phyloP scores from a whole-genome alignment of 2,113 vertebrate species.

The Catharus fuscescens region DNA sequence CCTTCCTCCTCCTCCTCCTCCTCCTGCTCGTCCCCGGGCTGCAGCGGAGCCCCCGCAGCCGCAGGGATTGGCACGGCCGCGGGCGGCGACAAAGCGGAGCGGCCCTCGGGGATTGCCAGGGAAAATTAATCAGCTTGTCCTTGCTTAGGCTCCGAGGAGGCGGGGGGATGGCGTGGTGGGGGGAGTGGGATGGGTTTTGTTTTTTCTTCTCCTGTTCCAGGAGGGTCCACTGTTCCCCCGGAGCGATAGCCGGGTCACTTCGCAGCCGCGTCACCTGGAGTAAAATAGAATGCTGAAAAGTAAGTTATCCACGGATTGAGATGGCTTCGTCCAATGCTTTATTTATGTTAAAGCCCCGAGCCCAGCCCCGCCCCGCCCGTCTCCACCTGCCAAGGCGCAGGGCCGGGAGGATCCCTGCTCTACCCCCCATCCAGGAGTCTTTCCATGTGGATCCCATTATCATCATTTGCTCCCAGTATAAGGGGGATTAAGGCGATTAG shows the following conservation, averaged over 20 bases:
- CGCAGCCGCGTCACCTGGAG: background rate
- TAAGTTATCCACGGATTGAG: rapidly evolving
- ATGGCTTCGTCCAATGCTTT: rapidly evolving
- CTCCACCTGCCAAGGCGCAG: background rate
- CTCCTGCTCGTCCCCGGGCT: background rate
- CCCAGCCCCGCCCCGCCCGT: background rate
- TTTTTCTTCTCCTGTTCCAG: background rate
- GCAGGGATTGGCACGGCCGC: background rate
- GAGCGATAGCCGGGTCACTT: background rate
- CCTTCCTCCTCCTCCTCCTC: background rate
- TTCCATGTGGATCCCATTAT: conserved; percentile 25
- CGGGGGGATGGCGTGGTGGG: too few relatives aligned
- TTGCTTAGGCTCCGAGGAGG: background rate
- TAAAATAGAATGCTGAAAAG: background rate
- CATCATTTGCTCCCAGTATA: conserved; percentile 10
- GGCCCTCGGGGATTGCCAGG: background rate
- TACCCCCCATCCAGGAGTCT: background rate
- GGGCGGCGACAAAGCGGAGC: background rate
- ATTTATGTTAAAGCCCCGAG: background rate
- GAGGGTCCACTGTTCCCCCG: background rate
- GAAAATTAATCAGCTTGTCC: conserved; percentile 2
- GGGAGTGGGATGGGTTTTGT: rapidly evolving
- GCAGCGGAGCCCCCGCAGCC: background rate
- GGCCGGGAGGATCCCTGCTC: background rate
- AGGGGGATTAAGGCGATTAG: conserved; percentile 16